Conservation (phyloP, 2,113 vertebrate species). For the Spea multiplicata region DNA sequence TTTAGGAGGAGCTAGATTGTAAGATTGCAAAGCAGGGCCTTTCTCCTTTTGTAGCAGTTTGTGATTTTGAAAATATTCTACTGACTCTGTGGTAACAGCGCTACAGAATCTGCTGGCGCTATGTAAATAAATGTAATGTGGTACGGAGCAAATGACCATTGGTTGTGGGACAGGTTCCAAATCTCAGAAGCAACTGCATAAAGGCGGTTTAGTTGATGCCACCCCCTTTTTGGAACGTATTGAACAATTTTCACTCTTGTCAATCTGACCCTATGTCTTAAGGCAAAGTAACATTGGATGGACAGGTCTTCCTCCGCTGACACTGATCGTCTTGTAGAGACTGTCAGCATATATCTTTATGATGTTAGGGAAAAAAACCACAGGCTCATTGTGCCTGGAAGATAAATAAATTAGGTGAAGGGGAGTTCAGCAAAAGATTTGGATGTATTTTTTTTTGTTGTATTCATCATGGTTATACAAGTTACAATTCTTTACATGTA, state of each 20-base stretch:
- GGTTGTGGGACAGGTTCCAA: no score
- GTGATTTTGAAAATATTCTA: no score
- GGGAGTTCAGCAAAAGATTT: background rate
- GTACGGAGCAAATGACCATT: no score
- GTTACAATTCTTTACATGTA: no score
- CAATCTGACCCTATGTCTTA: conserved; percentile 28
- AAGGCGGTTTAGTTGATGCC: background rate
- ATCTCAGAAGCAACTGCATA: background rate
- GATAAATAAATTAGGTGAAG: background rate
- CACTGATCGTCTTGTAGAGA: accelerated
- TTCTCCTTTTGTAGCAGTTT: no score
- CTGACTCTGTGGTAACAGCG: no score
- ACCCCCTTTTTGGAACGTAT: background rate
- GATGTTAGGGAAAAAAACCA: background rate
- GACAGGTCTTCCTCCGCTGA: accelerated
- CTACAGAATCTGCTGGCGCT: no score
- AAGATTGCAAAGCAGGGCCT: no score
- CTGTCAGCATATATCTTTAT: conserved; percentile 41
- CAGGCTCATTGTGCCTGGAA: background rate
- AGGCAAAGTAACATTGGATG: conserved; percentile 13
- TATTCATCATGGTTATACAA: no score
- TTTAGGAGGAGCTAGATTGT: no score
- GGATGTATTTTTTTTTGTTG: background rate
- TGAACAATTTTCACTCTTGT: conserved; percentile 34
- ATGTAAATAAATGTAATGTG: no score